Percentiles rank a stretch among this genome's conserved stretches.
phyloP scores from a whole-genome alignment of 2,113 vertebrate genomes.

The Phoenicopterus ruber region DNA sequence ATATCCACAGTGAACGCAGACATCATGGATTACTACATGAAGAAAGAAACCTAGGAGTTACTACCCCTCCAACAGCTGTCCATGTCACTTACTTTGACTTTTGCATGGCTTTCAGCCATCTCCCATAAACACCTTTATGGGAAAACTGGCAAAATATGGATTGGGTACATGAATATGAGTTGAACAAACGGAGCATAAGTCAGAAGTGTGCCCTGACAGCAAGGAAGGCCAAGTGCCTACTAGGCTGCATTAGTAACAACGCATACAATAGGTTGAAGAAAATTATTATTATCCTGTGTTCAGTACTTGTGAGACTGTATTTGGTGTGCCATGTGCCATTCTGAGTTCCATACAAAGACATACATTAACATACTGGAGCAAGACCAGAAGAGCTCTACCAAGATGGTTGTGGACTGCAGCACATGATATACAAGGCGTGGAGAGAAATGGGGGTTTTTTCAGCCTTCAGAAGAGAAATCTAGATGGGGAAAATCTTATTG shows the following conservation, averaged over 20 bases:
- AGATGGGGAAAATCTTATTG: not conserved
- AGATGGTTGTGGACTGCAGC: not conserved
- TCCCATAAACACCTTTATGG: fast-evolving
- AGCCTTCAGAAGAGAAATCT: not conserved
- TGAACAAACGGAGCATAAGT: not conserved
- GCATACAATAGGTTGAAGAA: not conserved
- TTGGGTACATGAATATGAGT: not conserved
- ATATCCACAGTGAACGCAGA: not conserved
- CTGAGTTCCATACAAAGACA: not conserved
- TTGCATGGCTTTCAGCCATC: not conserved
- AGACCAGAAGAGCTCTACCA: not conserved
- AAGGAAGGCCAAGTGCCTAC: not conserved
- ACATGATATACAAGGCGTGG: not conserved
- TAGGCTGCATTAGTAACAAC: not conserved
- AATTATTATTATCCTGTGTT: not conserved
- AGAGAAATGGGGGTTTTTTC: not conserved
- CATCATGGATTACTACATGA: not conserved
- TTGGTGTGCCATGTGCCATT: not conserved
- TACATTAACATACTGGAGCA: not conserved
- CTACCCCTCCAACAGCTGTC: not conserved
- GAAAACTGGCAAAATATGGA: not conserved
- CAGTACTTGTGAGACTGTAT: not conserved
- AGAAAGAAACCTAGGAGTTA: not conserved
- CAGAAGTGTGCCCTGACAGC: not conserved
- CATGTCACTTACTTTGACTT: not conserved